These are phyloP conservation scores for Artibeus jamaicensis DNA, from an alignment of 2,797 vertebrate species.

Conservation along the genomic window DNA sequence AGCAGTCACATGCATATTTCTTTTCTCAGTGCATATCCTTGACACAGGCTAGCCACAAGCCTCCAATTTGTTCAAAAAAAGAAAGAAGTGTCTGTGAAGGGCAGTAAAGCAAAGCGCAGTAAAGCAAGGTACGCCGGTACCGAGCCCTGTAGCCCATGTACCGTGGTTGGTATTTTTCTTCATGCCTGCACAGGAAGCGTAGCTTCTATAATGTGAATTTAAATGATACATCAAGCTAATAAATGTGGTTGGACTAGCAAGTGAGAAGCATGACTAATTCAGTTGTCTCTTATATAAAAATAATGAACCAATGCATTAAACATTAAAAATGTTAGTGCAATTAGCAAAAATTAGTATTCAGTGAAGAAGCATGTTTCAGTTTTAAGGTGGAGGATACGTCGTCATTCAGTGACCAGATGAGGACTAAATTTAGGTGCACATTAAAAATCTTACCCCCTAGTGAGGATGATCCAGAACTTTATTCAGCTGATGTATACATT, in stretches of 20 bases:
- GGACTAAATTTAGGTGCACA: background rate
- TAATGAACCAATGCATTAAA: slow-evolving; percentile 45
- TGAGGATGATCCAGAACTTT: background rate
- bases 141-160: slow-evolving; percentile 7
- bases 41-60: background rate
- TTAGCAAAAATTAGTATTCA: slow-evolving; percentile 34
- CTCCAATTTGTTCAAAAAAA: background rate
- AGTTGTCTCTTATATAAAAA: slow-evolving; percentile 62
- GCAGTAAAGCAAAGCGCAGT: background rate
- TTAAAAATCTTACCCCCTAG: background rate
- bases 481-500: background rate
- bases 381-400: background rate
- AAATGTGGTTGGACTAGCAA: slow-evolving; percentile 51
- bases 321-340: slow-evolving; percentile 46
- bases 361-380: background rate
- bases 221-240: slow-evolving; percentile 56
- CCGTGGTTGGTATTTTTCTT: slow-evolving; percentile 49
- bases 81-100: background rate
- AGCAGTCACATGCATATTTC: background rate
- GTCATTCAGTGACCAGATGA: background rate
- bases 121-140: background rate
- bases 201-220: slow-evolving; percentile 58
- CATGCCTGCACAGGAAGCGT: slow-evolving; percentile 43
- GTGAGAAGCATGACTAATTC: slow-evolving; percentile 54
- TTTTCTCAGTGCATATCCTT: background rate